Conservation (phyloP, 2,797 vertebrate species). For the Micrastur ruficollis region DNA sequence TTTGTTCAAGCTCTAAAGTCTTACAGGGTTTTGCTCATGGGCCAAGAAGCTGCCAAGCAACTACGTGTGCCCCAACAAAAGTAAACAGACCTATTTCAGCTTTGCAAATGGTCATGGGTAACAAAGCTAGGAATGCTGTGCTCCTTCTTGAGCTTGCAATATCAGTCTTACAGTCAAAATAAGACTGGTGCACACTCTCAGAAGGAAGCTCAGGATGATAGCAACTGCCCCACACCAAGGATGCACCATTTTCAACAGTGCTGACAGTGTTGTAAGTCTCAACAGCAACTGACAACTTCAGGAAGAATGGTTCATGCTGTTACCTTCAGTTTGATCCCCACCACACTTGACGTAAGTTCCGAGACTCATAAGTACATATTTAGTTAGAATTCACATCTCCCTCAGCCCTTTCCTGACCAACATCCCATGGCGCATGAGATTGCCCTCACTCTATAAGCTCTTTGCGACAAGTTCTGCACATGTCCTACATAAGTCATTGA, state of each 20-base stretch:
- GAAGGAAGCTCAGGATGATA: not conserved
- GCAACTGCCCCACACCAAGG: not conserved
- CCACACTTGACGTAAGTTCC: not conserved
- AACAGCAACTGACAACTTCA: not conserved
- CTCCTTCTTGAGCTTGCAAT: not conserved
- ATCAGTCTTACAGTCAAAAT: not conserved
- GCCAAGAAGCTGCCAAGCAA: not conserved
- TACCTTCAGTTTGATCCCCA: not conserved
- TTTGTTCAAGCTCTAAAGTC: not conserved
- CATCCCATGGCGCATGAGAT: not conserved
- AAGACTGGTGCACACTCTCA: not conserved
- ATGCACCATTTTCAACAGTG: not conserved
- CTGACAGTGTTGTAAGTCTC: not conserved
- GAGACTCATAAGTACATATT: not conserved
- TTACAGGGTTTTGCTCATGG: not conserved
- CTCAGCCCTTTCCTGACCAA: not conserved
- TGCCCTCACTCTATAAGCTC: not conserved
- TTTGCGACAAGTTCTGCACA: not conserved
- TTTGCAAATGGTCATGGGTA: not conserved
- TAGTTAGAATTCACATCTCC: not conserved
- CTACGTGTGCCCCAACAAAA: not conserved
- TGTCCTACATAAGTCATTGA: not conserved
- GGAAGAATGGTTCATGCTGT: not conserved
- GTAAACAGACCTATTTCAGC: not conserved
- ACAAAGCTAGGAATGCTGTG: not conserved